Percentiles rank a stretch among this genome's conserved stretches.
phyloP scores from a whole-genome alignment of 2,888 invertebrate species.

The Subacronicta megacephala region DNA sequence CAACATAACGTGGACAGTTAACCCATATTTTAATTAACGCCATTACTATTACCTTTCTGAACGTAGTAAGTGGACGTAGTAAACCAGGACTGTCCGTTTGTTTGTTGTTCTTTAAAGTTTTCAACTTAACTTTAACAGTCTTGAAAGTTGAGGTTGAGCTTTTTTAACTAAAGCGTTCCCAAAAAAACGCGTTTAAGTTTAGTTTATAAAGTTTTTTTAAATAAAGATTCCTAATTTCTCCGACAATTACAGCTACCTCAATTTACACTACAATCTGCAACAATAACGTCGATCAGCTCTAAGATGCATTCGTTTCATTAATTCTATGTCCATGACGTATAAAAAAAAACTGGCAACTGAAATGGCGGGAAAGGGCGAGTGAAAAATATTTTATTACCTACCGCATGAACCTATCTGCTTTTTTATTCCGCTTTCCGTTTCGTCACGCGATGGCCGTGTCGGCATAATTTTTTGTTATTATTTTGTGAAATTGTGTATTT shows the following conservation, averaged over 20 bases:
- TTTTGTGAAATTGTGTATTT: conserved; percentile 54
- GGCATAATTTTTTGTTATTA: conserved; percentile 53
- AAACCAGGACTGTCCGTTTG: conserved; percentile 9
- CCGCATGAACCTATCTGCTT: conserved; percentile 17
- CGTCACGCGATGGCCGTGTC: conserved; percentile 62
- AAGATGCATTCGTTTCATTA: neutral
- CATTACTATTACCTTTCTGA: conserved; percentile 51
- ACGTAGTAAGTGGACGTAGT: conserved; percentile 13
- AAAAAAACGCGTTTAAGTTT: no score
- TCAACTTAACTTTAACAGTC: no score
- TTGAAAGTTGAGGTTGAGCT: no score
- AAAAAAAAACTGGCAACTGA: conserved; percentile 27
- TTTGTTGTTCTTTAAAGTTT: no score
- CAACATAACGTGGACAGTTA: conserved; percentile 66
- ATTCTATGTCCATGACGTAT: neutral
- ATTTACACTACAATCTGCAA: no score
- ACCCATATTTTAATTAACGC: conserved; percentile 73
- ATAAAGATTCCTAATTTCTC: no score
- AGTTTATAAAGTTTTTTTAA: no score
- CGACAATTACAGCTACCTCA: no score
- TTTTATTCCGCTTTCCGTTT: conserved; percentile 54
- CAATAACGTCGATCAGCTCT: no score
- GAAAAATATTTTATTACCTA: conserved; percentile 38
- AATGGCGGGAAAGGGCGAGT: conserved; percentile 48
- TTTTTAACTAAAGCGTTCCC: no score